Percentiles rank a stretch among this genome's conserved stretches.
Evolutionary conservation across 2,113 vertebrate species (phyloP).

Genomic region (Eretmodus cyanostictus): DNA sequence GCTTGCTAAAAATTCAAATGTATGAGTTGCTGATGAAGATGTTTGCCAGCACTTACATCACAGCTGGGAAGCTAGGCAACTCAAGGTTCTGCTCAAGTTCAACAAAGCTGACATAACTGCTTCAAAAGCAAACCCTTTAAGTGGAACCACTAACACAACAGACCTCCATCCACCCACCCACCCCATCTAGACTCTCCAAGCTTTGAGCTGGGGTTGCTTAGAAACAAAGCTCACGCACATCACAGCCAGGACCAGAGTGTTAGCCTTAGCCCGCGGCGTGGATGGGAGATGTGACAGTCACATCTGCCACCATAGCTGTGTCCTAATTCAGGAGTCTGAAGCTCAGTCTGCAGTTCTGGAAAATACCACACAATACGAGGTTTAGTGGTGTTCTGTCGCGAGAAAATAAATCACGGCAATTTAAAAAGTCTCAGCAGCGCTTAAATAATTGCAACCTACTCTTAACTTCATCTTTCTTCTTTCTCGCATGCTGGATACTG

Average conservation of each 20-base stretch:
- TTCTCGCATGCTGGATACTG: neutral
- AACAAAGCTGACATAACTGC: neutral
- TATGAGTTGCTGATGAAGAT: neutral
- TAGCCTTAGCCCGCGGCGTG: slow-evolving; percentile 4
- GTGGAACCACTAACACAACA: neutral
- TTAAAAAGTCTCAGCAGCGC: neutral
- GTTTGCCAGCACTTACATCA: neutral
- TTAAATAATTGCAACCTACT: neutral
- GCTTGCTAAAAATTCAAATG: neutral
- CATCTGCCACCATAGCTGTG: neutral
- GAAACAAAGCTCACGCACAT: slow-evolving; percentile 36
- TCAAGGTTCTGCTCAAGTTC: neutral
- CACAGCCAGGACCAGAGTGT: neutral
- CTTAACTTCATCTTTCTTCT: neutral
- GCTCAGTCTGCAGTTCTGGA: neutral
- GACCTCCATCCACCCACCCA: neutral
- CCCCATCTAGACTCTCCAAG: neutral
- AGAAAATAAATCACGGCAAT: neutral
- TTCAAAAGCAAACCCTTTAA: neutral
- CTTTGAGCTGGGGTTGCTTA: slow-evolving; percentile 42
- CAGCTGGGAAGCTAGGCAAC: neutral
- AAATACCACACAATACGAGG: rapidly evolving
- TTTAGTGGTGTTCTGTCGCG: neutral
- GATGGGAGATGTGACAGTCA: neutral
- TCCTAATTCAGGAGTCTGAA: neutral